A percentile compares a stretch with the other conserved stretches of the same genome.
phyloP scores from a whole-genome alignment of 2,113 vertebrate genomes.

The Clarias batrachus region DNA sequence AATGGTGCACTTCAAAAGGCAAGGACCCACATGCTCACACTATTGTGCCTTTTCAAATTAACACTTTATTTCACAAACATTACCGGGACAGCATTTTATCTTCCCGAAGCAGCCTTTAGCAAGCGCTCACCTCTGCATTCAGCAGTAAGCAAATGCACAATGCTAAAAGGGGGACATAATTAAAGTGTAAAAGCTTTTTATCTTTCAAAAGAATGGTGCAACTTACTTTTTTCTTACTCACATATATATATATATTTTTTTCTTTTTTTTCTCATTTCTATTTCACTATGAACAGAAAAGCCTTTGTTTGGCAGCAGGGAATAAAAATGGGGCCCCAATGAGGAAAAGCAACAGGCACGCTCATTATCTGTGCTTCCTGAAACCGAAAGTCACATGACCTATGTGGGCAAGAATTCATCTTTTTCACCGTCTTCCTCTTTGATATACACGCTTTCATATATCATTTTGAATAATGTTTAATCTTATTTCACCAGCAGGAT shows the following conservation, averaged over 20 bases:
- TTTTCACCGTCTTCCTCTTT: slow-evolving; percentile 61
- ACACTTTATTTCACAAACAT: slow-evolving; percentile 44
- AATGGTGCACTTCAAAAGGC: slow-evolving; percentile 25
- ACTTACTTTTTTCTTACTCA: slow-evolving; percentile 60
- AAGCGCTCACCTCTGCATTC: slow-evolving; percentile 61
- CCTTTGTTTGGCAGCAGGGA: slow-evolving; percentile 64
- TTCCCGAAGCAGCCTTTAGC: slow-evolving; percentile 54
- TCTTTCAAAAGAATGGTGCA: slow-evolving; percentile 63
- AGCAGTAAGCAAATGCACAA: slow-evolving; percentile 70
- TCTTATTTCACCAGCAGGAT: slow-evolving; percentile 46
- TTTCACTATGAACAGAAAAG: slow-evolving; percentile 66
- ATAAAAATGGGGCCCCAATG: slow-evolving; percentile 55
- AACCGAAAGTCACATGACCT: slow-evolving; percentile 70
- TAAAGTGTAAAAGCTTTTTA: slow-evolving; percentile 70
- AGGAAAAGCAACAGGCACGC: slow-evolving; percentile 59
- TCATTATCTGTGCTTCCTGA: slow-evolving; percentile 72
- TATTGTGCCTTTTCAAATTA: slow-evolving; percentile 50
- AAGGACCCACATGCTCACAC: slow-evolving; percentile 17
- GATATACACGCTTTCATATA: slow-evolving; percentile 64
- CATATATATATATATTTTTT: slow-evolving; percentile 1
- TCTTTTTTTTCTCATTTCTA: slow-evolving; percentile 58
- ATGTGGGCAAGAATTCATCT: slow-evolving; percentile 60
- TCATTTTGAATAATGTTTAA: slow-evolving; percentile 65
- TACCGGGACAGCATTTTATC: slow-evolving; percentile 56
- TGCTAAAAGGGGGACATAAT: slow-evolving; percentile 68